Evolutionary conservation across 2,888 invertebrate genomes (phyloP).

Genomic region (Drosophila phalerata): DNA sequence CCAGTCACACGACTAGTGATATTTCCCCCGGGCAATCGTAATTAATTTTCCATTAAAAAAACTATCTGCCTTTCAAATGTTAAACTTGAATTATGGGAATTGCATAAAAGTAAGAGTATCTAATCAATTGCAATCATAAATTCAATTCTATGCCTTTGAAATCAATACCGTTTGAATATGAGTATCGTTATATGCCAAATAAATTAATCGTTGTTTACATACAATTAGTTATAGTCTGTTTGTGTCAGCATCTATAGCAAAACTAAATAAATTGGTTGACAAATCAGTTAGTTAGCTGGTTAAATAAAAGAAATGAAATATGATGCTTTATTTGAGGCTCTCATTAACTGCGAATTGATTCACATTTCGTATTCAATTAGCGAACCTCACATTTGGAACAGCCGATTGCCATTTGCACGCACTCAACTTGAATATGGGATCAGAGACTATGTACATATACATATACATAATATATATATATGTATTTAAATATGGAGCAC

Average conservation of each 20-base stretch:
- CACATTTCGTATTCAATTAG: slow-evolving; percentile 45
- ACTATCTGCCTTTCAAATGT: not conserved
- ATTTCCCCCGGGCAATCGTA: not conserved
- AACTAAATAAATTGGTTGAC: not conserved
- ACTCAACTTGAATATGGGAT: slow-evolving; percentile 50
- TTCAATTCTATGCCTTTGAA: not conserved
- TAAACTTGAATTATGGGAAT: not conserved
- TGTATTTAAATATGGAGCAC: slow-evolving; percentile 26
- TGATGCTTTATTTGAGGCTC: not conserved
- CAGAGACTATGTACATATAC: slow-evolving; percentile 8
- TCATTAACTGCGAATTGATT: slow-evolving; percentile 22
- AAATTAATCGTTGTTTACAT: slow-evolving; percentile 20
- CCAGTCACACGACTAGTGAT: not conserved
- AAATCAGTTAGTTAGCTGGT: slow-evolving; percentile 13
- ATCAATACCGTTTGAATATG: slow-evolving; percentile 7
- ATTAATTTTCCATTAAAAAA: slow-evolving; percentile 19
- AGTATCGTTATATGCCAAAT: not conserved
- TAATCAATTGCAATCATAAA: slow-evolving; percentile 1
- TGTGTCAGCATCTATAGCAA: slow-evolving; percentile 2
- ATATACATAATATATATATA: not conserved
- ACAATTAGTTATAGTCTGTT: slow-evolving; percentile 15
- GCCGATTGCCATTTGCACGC: slow-evolving; percentile 66
- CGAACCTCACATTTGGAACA: slow-evolving; percentile 33
- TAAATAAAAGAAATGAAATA: not conserved
- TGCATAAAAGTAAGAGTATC: no score